Percentiles rank a stretch among this genome's conserved stretches.
These are phyloP conservation scores for Zoanthus sociatus DNA, from an alignment of 92 coral and sea anemone species.

Conservation along the genomic window DNA sequence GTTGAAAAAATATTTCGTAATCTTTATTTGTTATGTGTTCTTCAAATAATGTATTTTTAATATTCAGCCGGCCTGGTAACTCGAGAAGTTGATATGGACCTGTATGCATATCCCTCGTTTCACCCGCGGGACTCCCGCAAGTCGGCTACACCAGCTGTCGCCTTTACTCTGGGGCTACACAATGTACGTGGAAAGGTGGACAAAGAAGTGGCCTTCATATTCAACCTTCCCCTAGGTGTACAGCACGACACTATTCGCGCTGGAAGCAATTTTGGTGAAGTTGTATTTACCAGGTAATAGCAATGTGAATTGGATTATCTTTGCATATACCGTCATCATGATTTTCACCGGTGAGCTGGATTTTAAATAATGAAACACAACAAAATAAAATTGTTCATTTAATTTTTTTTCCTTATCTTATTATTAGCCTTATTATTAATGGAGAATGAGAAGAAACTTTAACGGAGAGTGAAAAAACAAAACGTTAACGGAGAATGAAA, in stretches of 20 bases:
- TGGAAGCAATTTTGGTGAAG: conserved; percentile 89
- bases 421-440: background rate
- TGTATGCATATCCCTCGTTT: conserved; percentile 84
- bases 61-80: conserved; percentile 72
- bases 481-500: too few species aligned
- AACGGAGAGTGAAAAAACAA: too few species aligned
- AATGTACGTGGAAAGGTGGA: conserved; percentile 63
- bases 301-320: too few species aligned
- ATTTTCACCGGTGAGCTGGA: background rate
- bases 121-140: conserved; percentile 79
- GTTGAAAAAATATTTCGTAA: too few species aligned
- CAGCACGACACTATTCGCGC: conserved; percentile 87
- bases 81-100: conserved; percentile 70
- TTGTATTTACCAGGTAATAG: conserved; percentile 80
- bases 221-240: conserved; percentile 85
- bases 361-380: background rate
- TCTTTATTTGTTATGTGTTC: background rate
- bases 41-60: background rate
- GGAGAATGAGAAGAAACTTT: too few species aligned
- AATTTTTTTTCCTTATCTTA: background rate
- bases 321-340: too few species aligned
- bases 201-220: conserved; percentile 72
- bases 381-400: too few species aligned
- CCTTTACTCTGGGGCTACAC: conserved; percentile 78
- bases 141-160: conserved; percentile 88